Percentiles rank a stretch among this genome's conserved stretches.
Conservation (phyloP, 2,113 vertebrate genomes). For the Heterocephalus glaber region DNA sequence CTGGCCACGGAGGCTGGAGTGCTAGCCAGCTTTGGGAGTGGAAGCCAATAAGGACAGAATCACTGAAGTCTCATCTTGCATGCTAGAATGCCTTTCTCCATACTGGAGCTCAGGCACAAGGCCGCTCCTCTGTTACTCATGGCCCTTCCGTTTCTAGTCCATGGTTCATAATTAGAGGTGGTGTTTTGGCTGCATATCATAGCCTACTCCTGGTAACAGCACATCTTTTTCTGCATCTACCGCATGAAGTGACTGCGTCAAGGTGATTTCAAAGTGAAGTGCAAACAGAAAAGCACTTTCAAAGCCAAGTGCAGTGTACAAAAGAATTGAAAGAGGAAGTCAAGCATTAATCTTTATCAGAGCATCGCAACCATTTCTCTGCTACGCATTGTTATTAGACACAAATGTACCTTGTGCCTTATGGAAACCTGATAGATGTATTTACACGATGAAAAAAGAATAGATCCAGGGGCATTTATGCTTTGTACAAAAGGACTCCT, state of each 20-base stretch:
- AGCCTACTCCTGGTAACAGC: background rate
- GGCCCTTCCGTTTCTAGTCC: background rate
- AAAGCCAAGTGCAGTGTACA: constrained; percentile 38
- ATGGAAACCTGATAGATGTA: constrained; percentile 45
- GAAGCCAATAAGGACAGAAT: background rate
- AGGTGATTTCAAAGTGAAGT: constrained; percentile 50
- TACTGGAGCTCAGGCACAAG: background rate
- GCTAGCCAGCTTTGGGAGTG: background rate
- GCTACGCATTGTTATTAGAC: constrained; percentile 26
- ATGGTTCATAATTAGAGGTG: background rate
- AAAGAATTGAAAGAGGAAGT: constrained; percentile 60
- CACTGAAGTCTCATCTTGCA: background rate
- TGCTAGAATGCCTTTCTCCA: background rate
- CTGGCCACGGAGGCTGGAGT: background rate
- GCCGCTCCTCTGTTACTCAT: background rate
- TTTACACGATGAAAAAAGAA: constrained; percentile 19
- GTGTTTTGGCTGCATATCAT: background rate
- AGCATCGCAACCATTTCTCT: constrained; percentile 46
- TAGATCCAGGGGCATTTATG: constrained; percentile 48
- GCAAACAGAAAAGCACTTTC: constrained; percentile 57
- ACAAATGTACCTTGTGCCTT: constrained; percentile 14
- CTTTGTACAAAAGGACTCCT: constrained; percentile 50
- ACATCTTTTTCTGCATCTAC: background rate
- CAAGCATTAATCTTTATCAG: constrained; percentile 47
- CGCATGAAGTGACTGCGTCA: constrained; percentile 27